Evolutionary conservation across 1,140 invertebrate genomes (phyloP).

Genomic region (Tetragnatha versicolor): DNA sequence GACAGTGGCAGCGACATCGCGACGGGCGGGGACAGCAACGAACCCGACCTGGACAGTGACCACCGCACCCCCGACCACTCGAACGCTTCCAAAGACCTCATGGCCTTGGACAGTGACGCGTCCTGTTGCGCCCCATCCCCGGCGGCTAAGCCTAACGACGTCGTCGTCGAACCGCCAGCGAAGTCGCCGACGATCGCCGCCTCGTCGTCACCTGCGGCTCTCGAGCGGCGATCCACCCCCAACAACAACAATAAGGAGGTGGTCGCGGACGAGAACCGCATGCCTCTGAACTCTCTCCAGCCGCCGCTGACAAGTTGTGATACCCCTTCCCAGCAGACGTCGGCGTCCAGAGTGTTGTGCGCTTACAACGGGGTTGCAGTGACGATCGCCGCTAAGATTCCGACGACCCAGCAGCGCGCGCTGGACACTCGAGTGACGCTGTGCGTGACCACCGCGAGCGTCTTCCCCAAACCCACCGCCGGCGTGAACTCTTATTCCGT

Average conservation of each 20-base stretch:
- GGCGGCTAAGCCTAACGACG: conserved; percentile 31
- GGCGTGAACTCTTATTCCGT: conserved; percentile 11
- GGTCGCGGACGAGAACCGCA: background rate
- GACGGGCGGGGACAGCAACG: conserved; percentile 36
- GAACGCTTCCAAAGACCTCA: conserved; percentile 40
- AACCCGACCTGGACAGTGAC: conserved; percentile 46
- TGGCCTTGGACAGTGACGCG: conserved; percentile 43
- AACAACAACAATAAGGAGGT: conserved; percentile 4
- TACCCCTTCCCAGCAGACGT: conserved; percentile 5
- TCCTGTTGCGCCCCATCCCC: conserved; percentile 47
- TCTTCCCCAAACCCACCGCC: conserved; percentile 10
- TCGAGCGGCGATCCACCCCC: conserved; percentile 40
- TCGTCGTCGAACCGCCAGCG: background rate
- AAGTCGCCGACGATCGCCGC: conserved; percentile 20
- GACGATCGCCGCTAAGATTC: background rate
- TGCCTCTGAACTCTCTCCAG: conserved; percentile 22
- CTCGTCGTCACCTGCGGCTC: conserved; percentile 21
- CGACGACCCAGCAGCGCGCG: background rate
- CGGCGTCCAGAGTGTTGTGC: conserved; percentile 11
- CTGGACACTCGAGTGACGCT: background rate
- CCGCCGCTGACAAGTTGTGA: conserved; percentile 40
- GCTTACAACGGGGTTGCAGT: background rate
- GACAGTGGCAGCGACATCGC: conserved; percentile 51
- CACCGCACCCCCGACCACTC: conserved; percentile 48
- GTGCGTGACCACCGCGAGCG: conserved; percentile 4